Conservation (phyloP, 2,888 invertebrate genomes). For the Nomada goodeniana region DNA sequence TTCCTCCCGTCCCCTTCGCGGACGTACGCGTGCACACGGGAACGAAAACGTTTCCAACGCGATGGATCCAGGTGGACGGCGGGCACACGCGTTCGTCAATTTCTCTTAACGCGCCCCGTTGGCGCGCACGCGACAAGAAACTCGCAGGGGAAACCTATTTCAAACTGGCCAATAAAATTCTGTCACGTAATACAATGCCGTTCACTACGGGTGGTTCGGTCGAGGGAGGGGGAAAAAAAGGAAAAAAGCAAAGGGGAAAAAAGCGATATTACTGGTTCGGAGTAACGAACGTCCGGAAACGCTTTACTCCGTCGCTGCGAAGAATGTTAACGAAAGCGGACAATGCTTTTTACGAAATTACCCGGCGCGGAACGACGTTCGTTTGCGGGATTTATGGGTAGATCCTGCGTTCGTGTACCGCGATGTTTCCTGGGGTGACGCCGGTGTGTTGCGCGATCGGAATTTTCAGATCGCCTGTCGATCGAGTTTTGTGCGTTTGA, state of each 20-base stretch:
- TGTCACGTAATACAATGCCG: conserved; percentile 54
- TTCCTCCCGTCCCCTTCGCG: not conserved
- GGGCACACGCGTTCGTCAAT: conserved; percentile 46
- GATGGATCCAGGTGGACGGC: conserved; percentile 1
- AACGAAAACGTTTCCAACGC: conserved; percentile 9
- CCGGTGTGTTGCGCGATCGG: not conserved
- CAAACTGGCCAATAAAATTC: conserved; percentile 53
- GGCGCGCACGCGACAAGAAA: conserved; percentile 26
- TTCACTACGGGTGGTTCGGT: conserved; percentile 34
- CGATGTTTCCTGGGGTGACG: not conserved
- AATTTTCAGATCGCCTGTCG: not conserved
- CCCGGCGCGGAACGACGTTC: conserved; percentile 15
- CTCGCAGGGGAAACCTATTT: conserved; percentile 31
- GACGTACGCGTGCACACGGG: not conserved
- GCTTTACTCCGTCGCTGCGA: conserved; percentile 24
- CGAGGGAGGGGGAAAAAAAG: not conserved
- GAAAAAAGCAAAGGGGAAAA: not conserved
- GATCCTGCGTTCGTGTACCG: not conserved
- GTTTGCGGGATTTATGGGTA: conserved; percentile 30
- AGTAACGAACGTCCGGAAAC: conserved; percentile 45
- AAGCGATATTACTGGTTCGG: conserved; percentile 55
- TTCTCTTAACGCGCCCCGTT: conserved; percentile 32
- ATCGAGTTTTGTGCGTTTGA: not conserved
- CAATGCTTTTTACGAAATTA: conserved; percentile 47
- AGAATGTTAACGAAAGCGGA: conserved; percentile 58